Evolutionary conservation across 2,113 vertebrate species (phyloP).

Genomic region (Cavia porcellus): DNA sequence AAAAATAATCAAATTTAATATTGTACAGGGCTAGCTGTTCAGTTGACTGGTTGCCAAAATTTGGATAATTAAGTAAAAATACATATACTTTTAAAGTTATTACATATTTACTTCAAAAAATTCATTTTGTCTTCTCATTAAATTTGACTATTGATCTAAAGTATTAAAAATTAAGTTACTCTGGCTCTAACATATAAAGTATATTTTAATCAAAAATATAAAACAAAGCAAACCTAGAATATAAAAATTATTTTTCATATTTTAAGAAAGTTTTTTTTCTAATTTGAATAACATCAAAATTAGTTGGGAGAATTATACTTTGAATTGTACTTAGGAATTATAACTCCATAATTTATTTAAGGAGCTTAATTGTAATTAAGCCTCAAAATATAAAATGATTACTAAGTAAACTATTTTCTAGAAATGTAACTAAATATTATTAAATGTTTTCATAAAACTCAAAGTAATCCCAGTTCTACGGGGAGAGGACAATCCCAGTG

Average conservation of each 20-base stretch:
- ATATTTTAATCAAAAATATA: conserved; percentile 57
- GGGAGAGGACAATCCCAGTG: not conserved
- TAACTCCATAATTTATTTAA: not conserved
- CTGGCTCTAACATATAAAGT: not conserved
- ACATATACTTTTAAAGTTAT: conserved; percentile 14
- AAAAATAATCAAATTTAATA: conserved; percentile 7
- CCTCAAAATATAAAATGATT: not conserved
- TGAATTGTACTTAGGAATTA: not conserved
- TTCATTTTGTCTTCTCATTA: conserved; percentile 9
- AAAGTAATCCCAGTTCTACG: not conserved
- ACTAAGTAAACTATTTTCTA: conserved; percentile 18
- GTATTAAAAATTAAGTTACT: conserved; percentile 54
- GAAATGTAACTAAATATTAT: not conserved
- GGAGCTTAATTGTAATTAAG: not conserved
- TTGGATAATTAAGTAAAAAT: conserved; percentile 1
- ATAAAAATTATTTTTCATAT: not conserved
- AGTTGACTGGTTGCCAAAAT: not conserved
- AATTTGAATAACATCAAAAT: not conserved
- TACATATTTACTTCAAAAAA: not conserved
- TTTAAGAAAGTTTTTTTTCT: not conserved
- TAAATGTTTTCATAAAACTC: not conserved
- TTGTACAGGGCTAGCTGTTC: not conserved
- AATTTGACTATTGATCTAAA: conserved; percentile 43
- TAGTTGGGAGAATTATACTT: not conserved
- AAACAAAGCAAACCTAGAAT: not conserved